Conservation (phyloP, 2,888 invertebrate species). For the Tetragonisca angustula region DNA sequence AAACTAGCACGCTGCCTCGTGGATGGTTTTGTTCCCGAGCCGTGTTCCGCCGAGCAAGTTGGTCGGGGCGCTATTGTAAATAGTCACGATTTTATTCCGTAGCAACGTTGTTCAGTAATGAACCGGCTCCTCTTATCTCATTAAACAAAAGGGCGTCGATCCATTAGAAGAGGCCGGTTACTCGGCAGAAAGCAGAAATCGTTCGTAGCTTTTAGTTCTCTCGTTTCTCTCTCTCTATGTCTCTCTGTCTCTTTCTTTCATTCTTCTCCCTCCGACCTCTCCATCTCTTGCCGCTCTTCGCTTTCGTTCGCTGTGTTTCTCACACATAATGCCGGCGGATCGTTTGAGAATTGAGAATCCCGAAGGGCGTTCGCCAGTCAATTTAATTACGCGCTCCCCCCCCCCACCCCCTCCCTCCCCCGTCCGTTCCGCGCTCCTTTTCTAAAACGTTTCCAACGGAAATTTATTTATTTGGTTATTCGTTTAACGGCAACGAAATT, state of each 20-base stretch:
- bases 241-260: not conserved
- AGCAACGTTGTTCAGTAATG: slow-evolving; percentile 47
- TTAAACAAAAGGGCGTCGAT: slow-evolving; percentile 56
- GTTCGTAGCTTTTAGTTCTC: slow-evolving; percentile 43
- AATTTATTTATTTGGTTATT: slow-evolving; percentile 38
- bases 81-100: slow-evolving; percentile 39
- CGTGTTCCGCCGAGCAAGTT: slow-evolving; percentile 10
- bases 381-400: slow-evolving; percentile 46
- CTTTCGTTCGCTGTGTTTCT: slow-evolving; percentile 12
- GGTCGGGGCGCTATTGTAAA: slow-evolving; percentile 26
- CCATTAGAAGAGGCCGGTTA: slow-evolving; percentile 50
- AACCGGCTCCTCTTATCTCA: slow-evolving; percentile 49
- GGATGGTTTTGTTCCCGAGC: slow-evolving; percentile 18
- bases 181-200: slow-evolving; percentile 46
- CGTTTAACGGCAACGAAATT: not conserved
- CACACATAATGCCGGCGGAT: slow-evolving; percentile 21
- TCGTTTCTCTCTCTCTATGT: not conserved
- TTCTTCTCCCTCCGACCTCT: not conserved
- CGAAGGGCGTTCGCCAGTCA: slow-evolving; percentile 41
- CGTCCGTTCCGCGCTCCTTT: slow-evolving; percentile 16
- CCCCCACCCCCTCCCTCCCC: not conserved
- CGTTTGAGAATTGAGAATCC: slow-evolving; percentile 37
- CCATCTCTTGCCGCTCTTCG: not conserved
- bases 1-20: slow-evolving; percentile 1
- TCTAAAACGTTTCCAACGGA: slow-evolving; percentile 23